Percentiles rank a stretch among this genome's conserved stretches.
Conservation (phyloP, 2,113 vertebrate genomes). For the Lepus europaeus region DNA sequence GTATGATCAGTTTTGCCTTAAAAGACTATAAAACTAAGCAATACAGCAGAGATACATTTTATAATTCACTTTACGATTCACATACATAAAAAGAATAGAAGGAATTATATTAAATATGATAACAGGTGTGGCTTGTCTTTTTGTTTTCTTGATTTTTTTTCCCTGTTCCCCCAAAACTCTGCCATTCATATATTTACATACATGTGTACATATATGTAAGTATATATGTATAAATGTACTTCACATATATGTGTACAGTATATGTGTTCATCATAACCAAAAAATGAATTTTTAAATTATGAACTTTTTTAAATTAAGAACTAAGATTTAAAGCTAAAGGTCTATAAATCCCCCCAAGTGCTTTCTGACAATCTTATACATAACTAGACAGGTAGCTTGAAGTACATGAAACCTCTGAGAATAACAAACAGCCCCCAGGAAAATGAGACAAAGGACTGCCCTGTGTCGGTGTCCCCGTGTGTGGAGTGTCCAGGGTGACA, state of each 20-base stretch:
- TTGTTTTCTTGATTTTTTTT: conserved; percentile 33
- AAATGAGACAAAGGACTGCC: neutral
- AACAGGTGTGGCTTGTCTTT: neutral
- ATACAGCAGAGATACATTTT: neutral
- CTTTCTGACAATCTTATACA: neutral
- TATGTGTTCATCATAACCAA: neutral
- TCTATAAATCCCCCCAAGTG: neutral
- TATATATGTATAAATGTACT: neutral
- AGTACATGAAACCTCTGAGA: neutral
- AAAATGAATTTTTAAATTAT: conserved; percentile 13
- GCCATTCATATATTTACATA: neutral
- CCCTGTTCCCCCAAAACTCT: neutral
- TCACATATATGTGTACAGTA: neutral
- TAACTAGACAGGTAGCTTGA: neutral
- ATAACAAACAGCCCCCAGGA: neutral
- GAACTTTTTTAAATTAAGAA: neutral
- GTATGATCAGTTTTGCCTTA: neutral
- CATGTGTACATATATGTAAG: neutral
- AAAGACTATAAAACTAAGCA: conserved; percentile 20
- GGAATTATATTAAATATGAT: neutral
- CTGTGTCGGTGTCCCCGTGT: neutral
- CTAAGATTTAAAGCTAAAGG: conserved; percentile 44
- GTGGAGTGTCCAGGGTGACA: neutral
- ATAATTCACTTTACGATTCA: neutral
- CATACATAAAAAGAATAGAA: conserved; percentile 13